These are phyloP conservation scores for Lamproptera curius DNA, from an alignment of 2,888 invertebrate genomes.

Conservation along the genomic window DNA sequence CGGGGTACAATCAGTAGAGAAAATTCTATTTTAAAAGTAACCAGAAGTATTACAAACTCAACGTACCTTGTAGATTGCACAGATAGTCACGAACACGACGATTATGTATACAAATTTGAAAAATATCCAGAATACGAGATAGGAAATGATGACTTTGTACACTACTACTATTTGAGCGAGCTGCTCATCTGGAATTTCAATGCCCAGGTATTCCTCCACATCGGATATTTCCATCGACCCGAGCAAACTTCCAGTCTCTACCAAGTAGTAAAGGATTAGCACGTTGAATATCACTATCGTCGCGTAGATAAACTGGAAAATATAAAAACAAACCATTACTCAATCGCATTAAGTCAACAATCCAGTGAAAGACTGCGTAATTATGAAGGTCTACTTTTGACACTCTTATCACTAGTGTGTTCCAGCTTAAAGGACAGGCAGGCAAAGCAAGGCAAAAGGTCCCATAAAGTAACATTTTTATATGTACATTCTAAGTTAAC, in stretches of 20 bases:
- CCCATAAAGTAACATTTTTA: no score
- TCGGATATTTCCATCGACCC: conserved; percentile 2
- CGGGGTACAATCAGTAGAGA: no score
- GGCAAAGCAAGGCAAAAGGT: no score
- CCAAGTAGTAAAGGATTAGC: conserved; percentile 10
- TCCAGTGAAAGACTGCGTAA: no score
- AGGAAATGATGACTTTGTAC: conserved; percentile 7
- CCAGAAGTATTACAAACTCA: no score
- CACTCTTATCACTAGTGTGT: no score
- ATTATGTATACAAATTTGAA: conserved; percentile 22
- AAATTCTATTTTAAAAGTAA: no score
- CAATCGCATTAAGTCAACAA: no score
- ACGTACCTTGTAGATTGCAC: conserved; percentile 22
- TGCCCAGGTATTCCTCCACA: conserved; percentile 8
- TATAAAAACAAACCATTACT: no score
- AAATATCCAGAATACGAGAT: conserved; percentile 19
- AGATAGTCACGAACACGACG: conserved; percentile 14
- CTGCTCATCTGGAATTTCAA: conserved; percentile 1
- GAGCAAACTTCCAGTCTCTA: not conserved
- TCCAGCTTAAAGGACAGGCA: no score
- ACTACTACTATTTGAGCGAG: conserved; percentile 1
- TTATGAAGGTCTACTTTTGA: no score
- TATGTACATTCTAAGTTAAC: no score
- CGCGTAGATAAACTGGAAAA: conserved; percentile 2
- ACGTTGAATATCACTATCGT: conserved; percentile 4